These are phyloP conservation scores for Promerops cafer DNA, from an alignment of 2,113 vertebrate genomes.

Conservation along the genomic window DNA sequence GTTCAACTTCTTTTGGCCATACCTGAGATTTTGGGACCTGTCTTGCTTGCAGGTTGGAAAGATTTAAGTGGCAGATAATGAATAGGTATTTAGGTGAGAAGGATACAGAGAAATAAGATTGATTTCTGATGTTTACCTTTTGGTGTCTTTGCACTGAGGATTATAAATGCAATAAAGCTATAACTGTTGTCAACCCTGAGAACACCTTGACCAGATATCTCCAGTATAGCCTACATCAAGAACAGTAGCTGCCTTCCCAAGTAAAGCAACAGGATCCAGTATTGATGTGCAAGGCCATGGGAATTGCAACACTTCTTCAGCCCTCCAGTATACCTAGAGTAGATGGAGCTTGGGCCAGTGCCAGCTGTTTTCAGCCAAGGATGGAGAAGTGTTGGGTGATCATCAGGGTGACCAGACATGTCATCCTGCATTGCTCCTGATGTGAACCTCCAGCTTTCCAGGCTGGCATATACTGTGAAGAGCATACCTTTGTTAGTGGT, in stretches of 20 bases:
- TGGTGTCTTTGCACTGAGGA: neutral
- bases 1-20: neutral
- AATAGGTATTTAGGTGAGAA: neutral
- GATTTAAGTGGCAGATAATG: neutral
- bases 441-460: neutral
- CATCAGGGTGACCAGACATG: accelerated
- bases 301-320: neutral
- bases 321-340: neutral
- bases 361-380: neutral
- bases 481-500: neutral
- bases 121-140: neutral
- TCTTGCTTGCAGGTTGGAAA: neutral
- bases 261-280: neutral
- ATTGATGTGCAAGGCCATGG: neutral
- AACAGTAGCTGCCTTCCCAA: neutral
- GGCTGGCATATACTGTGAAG: neutral
- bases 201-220: neutral
- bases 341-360: neutral
- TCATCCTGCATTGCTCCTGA: neutral
- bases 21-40: neutral
- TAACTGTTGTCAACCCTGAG: neutral
- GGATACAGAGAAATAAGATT: neutral
- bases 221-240: neutral
- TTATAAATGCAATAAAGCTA: neutral
- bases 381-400: neutral